phyloP scores from a whole-genome alignment of 2,888 invertebrate species.

The Pinctada fucata region DNA sequence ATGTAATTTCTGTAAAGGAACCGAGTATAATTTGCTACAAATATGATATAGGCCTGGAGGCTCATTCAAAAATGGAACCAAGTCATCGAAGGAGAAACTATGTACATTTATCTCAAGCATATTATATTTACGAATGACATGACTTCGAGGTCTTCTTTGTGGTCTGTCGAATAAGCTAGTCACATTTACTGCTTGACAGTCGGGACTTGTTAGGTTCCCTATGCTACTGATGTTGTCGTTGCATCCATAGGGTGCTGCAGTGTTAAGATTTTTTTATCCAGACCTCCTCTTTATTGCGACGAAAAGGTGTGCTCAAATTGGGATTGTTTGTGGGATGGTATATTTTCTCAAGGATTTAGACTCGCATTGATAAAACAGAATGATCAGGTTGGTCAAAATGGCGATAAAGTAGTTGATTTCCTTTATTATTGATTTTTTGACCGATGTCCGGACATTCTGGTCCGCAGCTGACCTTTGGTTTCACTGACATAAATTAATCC shows the following conservation, averaged over 20 bases:
- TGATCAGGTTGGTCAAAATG: slow-evolving; percentile 5
- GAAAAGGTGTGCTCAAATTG: background rate
- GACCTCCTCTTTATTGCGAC: background rate
- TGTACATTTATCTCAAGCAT: background rate
- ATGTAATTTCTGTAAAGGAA: background rate
- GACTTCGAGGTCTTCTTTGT: background rate
- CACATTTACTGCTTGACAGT: background rate
- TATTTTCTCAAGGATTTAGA: background rate
- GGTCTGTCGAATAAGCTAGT: background rate
- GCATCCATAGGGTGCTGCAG: slow-evolving; percentile 7
- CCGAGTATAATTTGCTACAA: background rate
- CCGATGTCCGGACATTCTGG: background rate
- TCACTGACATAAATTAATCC: background rate
- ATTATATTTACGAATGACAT: background rate
- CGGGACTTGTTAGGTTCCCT: background rate
- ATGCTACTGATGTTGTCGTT: slow-evolving; percentile 5
- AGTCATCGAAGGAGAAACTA: background rate
- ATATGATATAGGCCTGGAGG: background rate
- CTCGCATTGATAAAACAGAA: background rate
- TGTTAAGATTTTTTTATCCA: background rate
- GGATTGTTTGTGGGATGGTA: slow-evolving; percentile 1
- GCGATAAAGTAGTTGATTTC: background rate
- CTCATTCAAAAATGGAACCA: background rate
- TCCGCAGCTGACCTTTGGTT: background rate
- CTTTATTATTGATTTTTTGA: background rate